These are phyloP conservation scores for Ceyx cyanopectus DNA, from an alignment of 2,113 vertebrate genomes.

Conservation along the genomic window DNA sequence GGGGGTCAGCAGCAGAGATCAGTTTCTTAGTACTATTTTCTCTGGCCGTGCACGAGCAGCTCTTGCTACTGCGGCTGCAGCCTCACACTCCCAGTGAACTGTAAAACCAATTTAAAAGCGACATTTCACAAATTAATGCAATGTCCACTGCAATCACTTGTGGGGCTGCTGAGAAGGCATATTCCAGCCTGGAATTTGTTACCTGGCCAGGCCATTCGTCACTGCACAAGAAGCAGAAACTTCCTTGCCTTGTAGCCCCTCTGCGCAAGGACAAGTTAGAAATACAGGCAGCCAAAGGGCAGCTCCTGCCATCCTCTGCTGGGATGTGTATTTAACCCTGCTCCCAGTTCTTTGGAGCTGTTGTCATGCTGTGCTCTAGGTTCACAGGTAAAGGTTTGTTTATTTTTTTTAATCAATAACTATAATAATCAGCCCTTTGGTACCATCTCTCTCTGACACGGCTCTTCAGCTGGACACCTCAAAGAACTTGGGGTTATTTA, in stretches of 20 bases:
- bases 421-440: neutral
- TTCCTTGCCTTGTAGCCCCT: neutral
- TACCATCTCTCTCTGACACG: fast-evolving
- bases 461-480: neutral
- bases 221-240: neutral
- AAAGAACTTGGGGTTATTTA: neutral
- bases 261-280: neutral
- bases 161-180: conserved; percentile 64
- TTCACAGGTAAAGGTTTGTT: fast-evolving
- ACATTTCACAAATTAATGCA: conserved; percentile 67
- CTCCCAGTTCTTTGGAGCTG: neutral
- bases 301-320: neutral
- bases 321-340: neutral
- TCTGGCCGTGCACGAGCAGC: fast-evolving
- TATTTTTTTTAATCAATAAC: neutral
- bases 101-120: conserved; percentile 67
- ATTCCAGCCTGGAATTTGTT: conserved; percentile 63
- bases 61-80: neutral
- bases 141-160: conserved; percentile 41
- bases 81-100: conserved; percentile 58
- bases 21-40: neutral
- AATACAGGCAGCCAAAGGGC: neutral
- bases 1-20: neutral
- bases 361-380: neutral
- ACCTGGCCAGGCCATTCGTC: conserved; percentile 50